Percentiles rank a stretch among this genome's conserved stretches.
Conservation (phyloP, 2,113 vertebrate species). For the Nothocercus nigrocapillus region DNA sequence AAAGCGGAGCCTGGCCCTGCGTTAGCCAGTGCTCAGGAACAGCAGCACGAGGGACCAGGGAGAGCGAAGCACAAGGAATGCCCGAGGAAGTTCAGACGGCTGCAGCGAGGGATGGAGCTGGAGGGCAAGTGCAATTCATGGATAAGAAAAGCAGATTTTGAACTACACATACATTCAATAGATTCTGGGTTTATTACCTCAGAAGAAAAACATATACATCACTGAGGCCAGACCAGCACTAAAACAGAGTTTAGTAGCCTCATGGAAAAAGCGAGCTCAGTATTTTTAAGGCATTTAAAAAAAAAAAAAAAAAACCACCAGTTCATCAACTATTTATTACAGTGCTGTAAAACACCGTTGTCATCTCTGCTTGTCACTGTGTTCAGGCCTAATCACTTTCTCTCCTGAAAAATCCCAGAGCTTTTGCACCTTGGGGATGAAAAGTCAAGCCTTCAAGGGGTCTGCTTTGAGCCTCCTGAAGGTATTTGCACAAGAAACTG, state of each 20-base stretch:
- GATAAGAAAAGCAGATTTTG: not conserved
- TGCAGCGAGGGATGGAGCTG: not conserved
- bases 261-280: not conserved
- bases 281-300: not conserved
- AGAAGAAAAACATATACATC: not conserved
- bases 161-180: not conserved
- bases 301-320: not conserved
- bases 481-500: not conserved
- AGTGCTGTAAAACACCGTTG: not conserved
- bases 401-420: not conserved
- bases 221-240: not conserved
- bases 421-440: not conserved
- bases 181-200: not conserved
- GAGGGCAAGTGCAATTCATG: not conserved
- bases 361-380: not conserved
- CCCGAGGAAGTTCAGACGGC: not conserved
- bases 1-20: not conserved
- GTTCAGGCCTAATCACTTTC: not conserved
- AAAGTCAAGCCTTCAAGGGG: not conserved
- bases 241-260: not conserved
- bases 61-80: not conserved
- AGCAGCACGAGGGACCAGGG: fast-evolving
- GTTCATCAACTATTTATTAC: not conserved
- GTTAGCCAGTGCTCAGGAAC: no score
- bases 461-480: not conserved